Percentiles rank a stretch among this genome's conserved stretches.
Conservation (phyloP, 2,797 vertebrate genomes). For the Varecia variegata region DNA sequence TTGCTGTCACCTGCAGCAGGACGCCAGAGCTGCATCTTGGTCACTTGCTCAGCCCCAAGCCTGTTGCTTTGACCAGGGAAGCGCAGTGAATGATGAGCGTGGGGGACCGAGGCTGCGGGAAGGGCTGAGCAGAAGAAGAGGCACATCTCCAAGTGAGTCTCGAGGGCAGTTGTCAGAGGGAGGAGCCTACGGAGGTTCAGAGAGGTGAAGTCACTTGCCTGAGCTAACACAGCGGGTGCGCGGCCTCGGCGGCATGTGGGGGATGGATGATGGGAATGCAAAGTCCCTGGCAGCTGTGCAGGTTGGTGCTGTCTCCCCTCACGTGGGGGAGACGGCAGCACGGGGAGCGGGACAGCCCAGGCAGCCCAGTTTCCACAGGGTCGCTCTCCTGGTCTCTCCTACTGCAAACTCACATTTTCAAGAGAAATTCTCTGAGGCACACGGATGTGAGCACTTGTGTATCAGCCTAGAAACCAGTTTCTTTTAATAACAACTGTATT, state of each 20-base stretch:
- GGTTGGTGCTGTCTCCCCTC: accelerated
- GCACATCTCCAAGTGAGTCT: neutral
- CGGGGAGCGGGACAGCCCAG: too few relatives aligned
- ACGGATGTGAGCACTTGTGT: neutral
- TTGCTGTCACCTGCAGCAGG: neutral
- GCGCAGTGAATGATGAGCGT: neutral
- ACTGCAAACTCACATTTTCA: neutral
- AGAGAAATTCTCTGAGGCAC: neutral
- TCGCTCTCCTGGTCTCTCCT: neutral
- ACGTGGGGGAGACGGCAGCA: too few relatives aligned
- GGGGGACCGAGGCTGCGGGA: neutral
- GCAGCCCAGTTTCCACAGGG: accelerated
- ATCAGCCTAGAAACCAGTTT: neutral
- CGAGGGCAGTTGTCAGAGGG: neutral
- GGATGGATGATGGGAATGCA: too few relatives aligned
- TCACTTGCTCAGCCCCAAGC: neutral
- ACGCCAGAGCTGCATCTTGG: accelerated
- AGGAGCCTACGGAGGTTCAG: neutral
- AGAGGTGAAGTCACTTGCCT: neutral
- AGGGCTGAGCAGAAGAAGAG: neutral
- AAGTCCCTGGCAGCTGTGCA: neutral
- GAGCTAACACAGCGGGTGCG: too few relatives aligned
- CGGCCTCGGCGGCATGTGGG: neutral
- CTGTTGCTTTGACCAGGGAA: neutral
- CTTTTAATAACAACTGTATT: neutral